phyloP scores from a whole-genome alignment of 2,113 vertebrate species.

The Illadopsis cleaveri region DNA sequence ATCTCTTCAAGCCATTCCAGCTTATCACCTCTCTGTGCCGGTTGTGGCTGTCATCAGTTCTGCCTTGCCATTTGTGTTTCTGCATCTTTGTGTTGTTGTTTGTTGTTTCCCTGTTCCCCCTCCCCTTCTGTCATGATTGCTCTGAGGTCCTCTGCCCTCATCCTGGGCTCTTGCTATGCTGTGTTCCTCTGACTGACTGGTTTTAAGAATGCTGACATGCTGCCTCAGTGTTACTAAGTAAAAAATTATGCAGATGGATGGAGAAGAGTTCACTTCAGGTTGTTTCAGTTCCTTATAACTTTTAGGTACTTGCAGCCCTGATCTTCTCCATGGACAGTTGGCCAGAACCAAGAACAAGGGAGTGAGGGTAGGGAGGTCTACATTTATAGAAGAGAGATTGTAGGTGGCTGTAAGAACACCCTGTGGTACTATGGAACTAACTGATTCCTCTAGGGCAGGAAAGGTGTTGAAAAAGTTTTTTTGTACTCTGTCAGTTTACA shows the following conservation, averaged over 20 bases:
- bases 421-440: neutral
- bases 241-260: neutral
- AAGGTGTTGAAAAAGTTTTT: neutral
- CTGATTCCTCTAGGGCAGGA: neutral
- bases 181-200: neutral
- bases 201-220: neutral
- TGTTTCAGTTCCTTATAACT: neutral
- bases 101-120: neutral
- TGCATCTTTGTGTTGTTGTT: neutral
- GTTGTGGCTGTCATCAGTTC: neutral
- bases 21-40: neutral
- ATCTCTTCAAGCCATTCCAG: neutral
- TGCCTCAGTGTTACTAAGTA: neutral
- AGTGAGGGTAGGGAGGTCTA: neutral
- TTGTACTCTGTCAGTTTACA: neutral
- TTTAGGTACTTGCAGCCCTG: neutral
- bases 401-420: neutral
- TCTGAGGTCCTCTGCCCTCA: neutral
- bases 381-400: neutral
- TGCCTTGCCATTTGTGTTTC: neutral
- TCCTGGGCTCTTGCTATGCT: neutral
- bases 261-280: neutral
- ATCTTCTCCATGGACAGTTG: neutral
- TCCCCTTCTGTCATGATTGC: fast-evolving
- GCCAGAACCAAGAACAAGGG: neutral